phyloP scores from a whole-genome alignment of 2,113 vertebrate genomes.

The Mesocricetus auratus region DNA sequence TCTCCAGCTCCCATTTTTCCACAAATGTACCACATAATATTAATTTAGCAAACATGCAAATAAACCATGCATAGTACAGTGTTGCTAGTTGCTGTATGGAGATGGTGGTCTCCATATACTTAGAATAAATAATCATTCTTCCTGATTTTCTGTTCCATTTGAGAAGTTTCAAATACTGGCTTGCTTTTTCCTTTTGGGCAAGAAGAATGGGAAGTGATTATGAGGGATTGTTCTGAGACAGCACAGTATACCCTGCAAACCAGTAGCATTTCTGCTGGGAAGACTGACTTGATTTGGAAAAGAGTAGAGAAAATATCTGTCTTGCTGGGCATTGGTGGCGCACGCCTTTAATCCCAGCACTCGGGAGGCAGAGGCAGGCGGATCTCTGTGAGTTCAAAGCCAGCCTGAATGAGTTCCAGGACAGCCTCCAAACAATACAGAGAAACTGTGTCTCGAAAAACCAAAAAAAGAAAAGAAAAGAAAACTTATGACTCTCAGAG shows the following conservation, averaged over 20 bases:
- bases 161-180: not conserved
- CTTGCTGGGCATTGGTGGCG: too few species aligned
- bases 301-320: not conserved
- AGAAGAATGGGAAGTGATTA: not conserved
- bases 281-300: slow-evolving; percentile 24
- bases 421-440: too few species aligned
- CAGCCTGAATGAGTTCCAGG: too few species aligned
- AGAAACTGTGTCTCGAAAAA: too few species aligned
- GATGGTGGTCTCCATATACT: not conserved
- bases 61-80: not conserved
- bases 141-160: not conserved
- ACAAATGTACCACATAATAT: not conserved
- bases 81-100: not conserved
- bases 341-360: too few species aligned
- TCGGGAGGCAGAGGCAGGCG: too few species aligned
- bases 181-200: not conserved
- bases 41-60: not conserved
- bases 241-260: not conserved
- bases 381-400: too few species aligned
- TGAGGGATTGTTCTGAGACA: not conserved
- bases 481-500: too few species aligned
- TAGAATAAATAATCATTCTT: not conserved
- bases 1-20: not conserved
- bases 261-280: not conserved
- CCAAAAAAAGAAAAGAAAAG: too few species aligned